Conservation (phyloP, 2,797 vertebrate genomes). For the Polyboroides typus region DNA sequence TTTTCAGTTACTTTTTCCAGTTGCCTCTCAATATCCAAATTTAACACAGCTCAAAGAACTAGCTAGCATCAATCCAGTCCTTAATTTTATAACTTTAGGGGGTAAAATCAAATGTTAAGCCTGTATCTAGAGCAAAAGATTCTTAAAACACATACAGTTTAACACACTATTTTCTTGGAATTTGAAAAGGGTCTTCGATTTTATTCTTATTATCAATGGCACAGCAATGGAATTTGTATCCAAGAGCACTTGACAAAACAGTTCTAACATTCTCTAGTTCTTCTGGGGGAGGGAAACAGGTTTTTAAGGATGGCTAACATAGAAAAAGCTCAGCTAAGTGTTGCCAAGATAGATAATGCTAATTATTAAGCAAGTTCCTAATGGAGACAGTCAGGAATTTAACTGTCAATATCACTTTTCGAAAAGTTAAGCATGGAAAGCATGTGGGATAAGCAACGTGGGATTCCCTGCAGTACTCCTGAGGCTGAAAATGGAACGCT, state of each 20-base stretch:
- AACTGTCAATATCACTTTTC: background rate
- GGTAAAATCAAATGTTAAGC: background rate
- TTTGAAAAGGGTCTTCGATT: background rate
- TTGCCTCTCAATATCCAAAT: background rate
- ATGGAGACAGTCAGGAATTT: background rate
- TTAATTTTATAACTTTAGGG: background rate
- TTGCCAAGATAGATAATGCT: background rate
- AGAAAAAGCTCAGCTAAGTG: background rate
- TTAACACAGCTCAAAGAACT: background rate
- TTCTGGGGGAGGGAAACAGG: background rate
- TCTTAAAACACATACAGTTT: background rate
- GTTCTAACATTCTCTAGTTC: background rate
- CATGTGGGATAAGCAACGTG: background rate
- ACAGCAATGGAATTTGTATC: background rate
- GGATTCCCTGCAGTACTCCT: background rate
- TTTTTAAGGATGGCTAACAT: background rate
- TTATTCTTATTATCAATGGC: background rate
- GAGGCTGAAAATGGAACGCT: background rate
- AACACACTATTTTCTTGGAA: background rate
- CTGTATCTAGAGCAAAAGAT: background rate
- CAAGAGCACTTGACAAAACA: background rate
- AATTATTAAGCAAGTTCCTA: background rate
- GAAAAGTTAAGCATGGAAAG: background rate
- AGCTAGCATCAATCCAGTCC: background rate
- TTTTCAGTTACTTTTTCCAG: background rate